These are phyloP conservation scores for Nannobrachium achirus DNA, from an alignment of 2,113 vertebrate genomes.

Conservation along the genomic window DNA sequence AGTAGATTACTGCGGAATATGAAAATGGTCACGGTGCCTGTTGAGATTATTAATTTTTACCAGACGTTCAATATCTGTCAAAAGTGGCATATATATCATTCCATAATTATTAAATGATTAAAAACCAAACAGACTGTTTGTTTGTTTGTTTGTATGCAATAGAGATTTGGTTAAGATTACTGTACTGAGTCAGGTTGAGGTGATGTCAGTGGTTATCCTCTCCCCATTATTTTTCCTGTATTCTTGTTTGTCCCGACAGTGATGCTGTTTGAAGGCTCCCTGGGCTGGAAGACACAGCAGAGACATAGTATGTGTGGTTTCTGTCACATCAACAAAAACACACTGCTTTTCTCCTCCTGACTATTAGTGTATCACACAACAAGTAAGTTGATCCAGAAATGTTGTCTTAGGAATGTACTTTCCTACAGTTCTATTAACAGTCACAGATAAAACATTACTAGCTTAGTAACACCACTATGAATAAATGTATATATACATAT, in stretches of 20 bases:
- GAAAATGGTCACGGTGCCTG: no score
- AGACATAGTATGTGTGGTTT: background rate
- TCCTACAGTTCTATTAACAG: no score
- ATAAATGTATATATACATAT: background rate
- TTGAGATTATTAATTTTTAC: no score
- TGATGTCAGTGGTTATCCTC: constrained; percentile 26
- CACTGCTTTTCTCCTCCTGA: background rate
- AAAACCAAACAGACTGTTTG: background rate
- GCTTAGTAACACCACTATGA: background rate
- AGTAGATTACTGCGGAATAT: no score
- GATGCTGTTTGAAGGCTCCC: constrained; percentile 38
- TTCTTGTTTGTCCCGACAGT: constrained; percentile 35
- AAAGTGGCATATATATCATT: no score
- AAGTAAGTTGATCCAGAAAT: background rate
- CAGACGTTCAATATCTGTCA: no score
- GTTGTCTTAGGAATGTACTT: no score
- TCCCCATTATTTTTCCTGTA: constrained; percentile 37
- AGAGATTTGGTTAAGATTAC: background rate
- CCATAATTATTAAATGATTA: no score
- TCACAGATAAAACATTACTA: no score
- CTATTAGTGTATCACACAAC: background rate
- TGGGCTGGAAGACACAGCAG: constrained; percentile 22
- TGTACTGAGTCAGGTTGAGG: constrained; percentile 40
- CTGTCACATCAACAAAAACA: background rate
- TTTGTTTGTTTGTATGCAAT: background rate